Base-by-base conservation (phyloP, 2,113 vertebrate genomes). In the Odocoileus virginianus region DNA sequence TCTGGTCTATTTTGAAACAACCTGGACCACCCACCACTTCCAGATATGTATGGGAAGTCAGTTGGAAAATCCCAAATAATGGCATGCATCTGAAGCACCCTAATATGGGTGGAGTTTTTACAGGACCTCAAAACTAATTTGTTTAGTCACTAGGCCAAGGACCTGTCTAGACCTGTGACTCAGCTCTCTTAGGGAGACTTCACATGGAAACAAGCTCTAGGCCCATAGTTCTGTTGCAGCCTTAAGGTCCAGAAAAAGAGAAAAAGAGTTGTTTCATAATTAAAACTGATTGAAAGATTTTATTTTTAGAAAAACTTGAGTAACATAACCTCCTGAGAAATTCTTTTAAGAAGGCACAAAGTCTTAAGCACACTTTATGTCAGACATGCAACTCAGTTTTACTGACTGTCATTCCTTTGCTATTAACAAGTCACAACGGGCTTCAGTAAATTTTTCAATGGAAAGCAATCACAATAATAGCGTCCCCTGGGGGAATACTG, bases 351-450 rank as follows among this genome's bases (percentile, higher is more conserved):
- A 79, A 61, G 13, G 23, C 10, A 83, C 33, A 87, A 93, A 93
- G 43, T 97, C 87, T 64, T 87, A 93, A 89, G 28, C 36, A 89
- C 6, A 54, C 25, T 84, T 89, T 95, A 45, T 47, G 87, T 84
- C 52, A 89, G 64, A 14, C 17, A 55, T 71, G 58, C 47, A 97
- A 79, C 33, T 97, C 60, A 94, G 64, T 87, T 96, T 96, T 95
- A 91, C 23, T 52, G 33, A 91, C 61, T 50, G 36, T 28, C 60
- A 97, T 83, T 93, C 55, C 71, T 94, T 92, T 96, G 81, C 40
- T 81, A 94, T 92, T 91, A 95, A 95, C 95, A 74, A 19, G 71
- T 95, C 82, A 81, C 58, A 79, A 91, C 55, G 43, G 71, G 90
- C 78, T 93, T 94, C 54, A 86, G 85, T 82, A 88, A 85, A 93